phyloP scores from a whole-genome alignment of 1,140 invertebrate genomes.

The Drosophila lacteicornis region DNA sequence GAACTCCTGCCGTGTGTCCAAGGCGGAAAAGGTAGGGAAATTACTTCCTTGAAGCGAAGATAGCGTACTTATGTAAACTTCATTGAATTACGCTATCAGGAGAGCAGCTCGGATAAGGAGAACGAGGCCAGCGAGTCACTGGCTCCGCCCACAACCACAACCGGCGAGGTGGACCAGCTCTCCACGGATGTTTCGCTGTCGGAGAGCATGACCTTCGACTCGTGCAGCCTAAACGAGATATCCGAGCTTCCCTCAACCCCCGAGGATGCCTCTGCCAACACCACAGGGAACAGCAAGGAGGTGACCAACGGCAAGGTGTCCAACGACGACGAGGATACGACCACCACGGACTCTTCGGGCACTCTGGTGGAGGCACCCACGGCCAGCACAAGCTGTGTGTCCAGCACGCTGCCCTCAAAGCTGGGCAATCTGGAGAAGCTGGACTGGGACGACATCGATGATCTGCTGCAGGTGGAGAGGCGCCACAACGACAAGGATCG shows the following conservation, averaged over 20 bases:
- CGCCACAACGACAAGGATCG: constrained; percentile 88
- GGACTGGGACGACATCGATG: constrained; percentile 89
- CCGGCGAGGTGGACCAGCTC: constrained; percentile 71
- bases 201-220: constrained; percentile 84
- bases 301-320: constrained; percentile 54
- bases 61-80: too few relatives aligned
- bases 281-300: constrained; percentile 86
- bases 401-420: constrained; percentile 89
- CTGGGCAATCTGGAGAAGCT: constrained; percentile 88
- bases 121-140: constrained; percentile 81
- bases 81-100: constrained; percentile 10
- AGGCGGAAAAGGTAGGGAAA: constrained; percentile 63
- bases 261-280: constrained; percentile 86
- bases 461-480: constrained; percentile 89
- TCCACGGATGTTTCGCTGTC: constrained; percentile 83
- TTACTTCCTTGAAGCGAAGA: too few relatives aligned
- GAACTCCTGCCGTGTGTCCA: constrained; percentile 87
- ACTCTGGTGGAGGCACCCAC: constrained; percentile 61
- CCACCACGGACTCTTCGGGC: constrained; percentile 68
- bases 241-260: constrained; percentile 79
- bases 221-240: constrained; percentile 78
- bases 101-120: constrained; percentile 82
- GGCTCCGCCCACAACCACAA: constrained; percentile 66
- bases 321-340: constrained; percentile 65
- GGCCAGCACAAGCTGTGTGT: constrained; percentile 86